These are phyloP conservation scores for Rotaria socialis DNA, from an alignment of 2,888 invertebrate species.

Conservation along the genomic window DNA sequence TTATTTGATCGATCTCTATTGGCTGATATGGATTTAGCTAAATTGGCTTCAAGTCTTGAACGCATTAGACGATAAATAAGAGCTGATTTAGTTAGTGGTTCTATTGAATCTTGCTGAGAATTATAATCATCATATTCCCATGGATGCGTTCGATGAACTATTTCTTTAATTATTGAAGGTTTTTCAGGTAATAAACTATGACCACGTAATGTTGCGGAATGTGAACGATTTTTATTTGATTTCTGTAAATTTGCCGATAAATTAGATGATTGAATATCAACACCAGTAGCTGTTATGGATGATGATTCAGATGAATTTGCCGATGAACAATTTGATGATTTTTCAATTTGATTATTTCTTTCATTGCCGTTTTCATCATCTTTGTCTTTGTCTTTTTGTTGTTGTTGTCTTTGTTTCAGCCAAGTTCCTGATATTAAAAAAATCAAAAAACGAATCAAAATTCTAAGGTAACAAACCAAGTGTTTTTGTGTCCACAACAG, in stretches of 20 bases:
- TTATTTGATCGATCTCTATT: neutral
- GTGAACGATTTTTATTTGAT: neutral
- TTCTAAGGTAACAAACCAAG: neutral
- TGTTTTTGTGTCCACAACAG: conserved; percentile 30
- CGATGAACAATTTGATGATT: neutral
- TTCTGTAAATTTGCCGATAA: neutral
- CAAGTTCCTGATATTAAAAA: neutral
- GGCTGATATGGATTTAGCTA: neutral
- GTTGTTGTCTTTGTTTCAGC: neutral
- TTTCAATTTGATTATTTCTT: neutral
- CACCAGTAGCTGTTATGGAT: neutral
- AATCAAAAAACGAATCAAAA: neutral
- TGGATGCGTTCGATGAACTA: neutral
- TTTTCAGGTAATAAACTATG: neutral
- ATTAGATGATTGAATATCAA: neutral
- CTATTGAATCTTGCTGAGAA: neutral
- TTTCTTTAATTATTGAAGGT: neutral
- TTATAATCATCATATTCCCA: neutral
- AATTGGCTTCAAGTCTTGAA: conserved; percentile 27
- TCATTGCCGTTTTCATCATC: too few species aligned
- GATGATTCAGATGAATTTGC: neutral
- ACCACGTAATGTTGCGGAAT: neutral
- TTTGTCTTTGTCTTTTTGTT: neutral
- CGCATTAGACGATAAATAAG: conserved; percentile 37
- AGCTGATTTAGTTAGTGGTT: neutral